Base-by-base conservation (phyloP, 2,888 invertebrate genomes). In the Exephanes ischioxanthus region DNA sequence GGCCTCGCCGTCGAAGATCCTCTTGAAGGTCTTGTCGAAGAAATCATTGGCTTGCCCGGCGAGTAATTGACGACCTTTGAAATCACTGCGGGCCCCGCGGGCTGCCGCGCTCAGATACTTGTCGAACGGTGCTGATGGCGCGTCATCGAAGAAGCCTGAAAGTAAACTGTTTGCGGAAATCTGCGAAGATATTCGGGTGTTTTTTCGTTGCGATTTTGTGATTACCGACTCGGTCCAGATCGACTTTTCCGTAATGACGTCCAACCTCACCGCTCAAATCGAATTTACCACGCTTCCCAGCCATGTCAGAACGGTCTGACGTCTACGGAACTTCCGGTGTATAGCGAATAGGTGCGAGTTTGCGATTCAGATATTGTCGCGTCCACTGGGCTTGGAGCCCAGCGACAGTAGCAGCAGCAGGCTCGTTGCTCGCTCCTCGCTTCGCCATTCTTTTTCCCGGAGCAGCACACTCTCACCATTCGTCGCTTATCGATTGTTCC, bases 1-100 rank as follows among this genome's bases (percentile, higher is more conserved):
- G 11, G 90, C 92, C 88, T 94, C 95, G 0, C 94, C 95, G 26
- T 89, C 89, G 87, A 94, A 95, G 51, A 95, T 86, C 72, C 95
- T 90, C 84, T 91, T 93, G 86, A 94, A 95, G 84, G 93, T 90
- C 37, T 92, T 88, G 4, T 95, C 95, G 87, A 95, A 95, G 81
- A 95, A 95, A 80, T 94, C 93, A 67, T 76, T 71, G 5, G 76
- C n/a, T 16, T 80, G 87, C 0, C 89, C 90, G 0, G 88, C 30
- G 3, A 86, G 78, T 70, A 93, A 82, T 86, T 91, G 91, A 58
- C 86, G 87, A 3, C 89, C 89, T 70, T 89, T 90, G 58, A 84
- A 83, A 5, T 88, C 83, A 16, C 91, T 90, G 33, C 89, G 86
- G 22, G 75, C 73, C 3, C 70, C 37, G 11, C 51, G 22, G 4